Percentiles rank a stretch among this genome's conserved stretches.
These are phyloP conservation scores for Ictalurus punctatus DNA, from an alignment of 2,113 vertebrate genomes.

Conservation along the genomic window DNA sequence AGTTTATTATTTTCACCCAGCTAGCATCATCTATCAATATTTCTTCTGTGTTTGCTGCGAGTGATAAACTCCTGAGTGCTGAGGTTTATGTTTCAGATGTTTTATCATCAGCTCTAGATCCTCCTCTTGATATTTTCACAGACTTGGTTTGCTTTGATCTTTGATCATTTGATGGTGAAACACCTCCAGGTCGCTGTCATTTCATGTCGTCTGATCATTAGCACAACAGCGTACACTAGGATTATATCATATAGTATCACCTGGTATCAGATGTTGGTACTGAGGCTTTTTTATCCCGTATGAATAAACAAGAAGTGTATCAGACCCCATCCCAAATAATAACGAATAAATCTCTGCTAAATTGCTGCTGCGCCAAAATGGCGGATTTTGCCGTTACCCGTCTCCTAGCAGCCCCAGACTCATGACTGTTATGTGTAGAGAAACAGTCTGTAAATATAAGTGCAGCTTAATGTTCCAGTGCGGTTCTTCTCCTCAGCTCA, in stretches of 20 bases:
- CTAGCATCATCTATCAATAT: neutral
- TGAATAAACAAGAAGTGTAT: neutral
- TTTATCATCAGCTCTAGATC: neutral
- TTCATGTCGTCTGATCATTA: too few relatives aligned
- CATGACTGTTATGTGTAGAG: neutral
- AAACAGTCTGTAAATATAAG: neutral
- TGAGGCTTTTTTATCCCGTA: neutral
- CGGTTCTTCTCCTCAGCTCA: neutral
- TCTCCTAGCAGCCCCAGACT: neutral
- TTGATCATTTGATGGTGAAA: neutral
- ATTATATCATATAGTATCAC: too few relatives aligned
- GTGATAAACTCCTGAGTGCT: too few relatives aligned
- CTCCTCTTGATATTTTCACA: neutral
- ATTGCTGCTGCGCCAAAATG: neutral
- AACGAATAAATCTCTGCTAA: neutral
- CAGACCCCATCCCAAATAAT: neutral
- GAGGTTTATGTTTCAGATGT: neutral
- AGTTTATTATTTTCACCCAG: neutral
- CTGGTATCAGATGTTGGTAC: neutral
- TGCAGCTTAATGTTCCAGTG: neutral
- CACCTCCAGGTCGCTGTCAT: neutral
- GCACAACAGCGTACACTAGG: too few relatives aligned
- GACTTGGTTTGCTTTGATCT: neutral
- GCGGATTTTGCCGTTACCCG: neutral
- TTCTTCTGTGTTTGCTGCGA: neutral